Evolutionary conservation across 1,140 invertebrate genomes (phyloP), one percentile per base, ranked within the genome.

Genomic region (Oryctes rhinoceros): DNA sequence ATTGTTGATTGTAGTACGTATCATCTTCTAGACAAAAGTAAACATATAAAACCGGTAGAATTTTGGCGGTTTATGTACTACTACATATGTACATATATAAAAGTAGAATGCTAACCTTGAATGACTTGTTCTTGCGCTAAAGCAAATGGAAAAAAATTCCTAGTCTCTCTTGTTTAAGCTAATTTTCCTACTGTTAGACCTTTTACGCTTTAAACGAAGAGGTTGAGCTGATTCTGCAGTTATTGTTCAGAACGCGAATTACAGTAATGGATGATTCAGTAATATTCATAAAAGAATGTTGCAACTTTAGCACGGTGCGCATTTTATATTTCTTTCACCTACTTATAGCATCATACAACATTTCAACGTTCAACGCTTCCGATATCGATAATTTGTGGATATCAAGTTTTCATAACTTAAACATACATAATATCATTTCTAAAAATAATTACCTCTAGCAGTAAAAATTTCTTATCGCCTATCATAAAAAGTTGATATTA

Each of bases 91-190:
- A 10, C 9, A 44, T 24, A 11, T 67, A 18, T 67, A 11, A 18
- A 24, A 67, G 18, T 18, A 67, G 65, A 67, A 67, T 67, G 65
- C 65, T 35, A 67, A 67, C 65, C 65, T 67, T 67, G 65, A 24
- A 67, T 24, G 65, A 11, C 20, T 67, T 67, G 65, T 20, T 67
- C 20, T 67, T 53, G 13, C 49, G 13, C n/a, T 15, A 13, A 15
- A 62, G 53, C 53, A 62, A 62, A 7, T 5, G 53, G 20, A 13
- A 62, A 62, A 62, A 5, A 62, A 62, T 62, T 62, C 53, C 7
- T 62, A 20, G 39, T 7, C 39, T 44, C 5, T 44, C 9, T 1
- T 44, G 39, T 5, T 44, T 44, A 44, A 44, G 9, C 39, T 5
- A 44, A 44, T 44, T 44, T 44, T 44, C 39, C 39, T 44, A 44